These are phyloP conservation scores for Alaudala cheleensis DNA, from an alignment of 2,113 vertebrate genomes.

Conservation along the genomic window DNA sequence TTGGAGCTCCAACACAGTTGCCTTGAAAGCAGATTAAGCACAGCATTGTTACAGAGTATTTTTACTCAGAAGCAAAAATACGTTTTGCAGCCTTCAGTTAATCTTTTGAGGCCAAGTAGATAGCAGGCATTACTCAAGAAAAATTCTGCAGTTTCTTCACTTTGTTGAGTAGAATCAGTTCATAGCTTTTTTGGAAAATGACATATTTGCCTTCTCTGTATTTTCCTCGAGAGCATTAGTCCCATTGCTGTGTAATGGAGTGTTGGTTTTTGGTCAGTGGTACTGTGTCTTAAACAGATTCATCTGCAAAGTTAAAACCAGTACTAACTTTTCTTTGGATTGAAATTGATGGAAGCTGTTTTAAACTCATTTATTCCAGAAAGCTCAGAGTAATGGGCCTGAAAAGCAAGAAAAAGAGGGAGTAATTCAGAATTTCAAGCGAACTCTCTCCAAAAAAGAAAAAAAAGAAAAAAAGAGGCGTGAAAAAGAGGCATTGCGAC, in stretches of 20 bases:
- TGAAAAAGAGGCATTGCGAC: conserved; percentile 86
- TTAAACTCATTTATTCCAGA: conserved; percentile 75
- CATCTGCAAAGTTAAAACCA: neutral
- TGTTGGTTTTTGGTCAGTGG: neutral
- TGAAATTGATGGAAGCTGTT: neutral
- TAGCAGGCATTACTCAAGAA: neutral
- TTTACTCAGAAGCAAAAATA: neutral
- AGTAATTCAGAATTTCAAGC: conserved; percentile 97
- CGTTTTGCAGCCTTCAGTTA: neutral
- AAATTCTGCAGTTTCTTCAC: neutral
- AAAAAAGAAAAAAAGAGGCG: conserved; percentile 90
- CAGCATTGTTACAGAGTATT: neutral
- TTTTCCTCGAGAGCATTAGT: neutral
- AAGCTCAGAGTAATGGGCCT: conserved; percentile 93
- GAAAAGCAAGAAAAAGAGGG: conserved; percentile 96
- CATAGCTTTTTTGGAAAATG: neutral
- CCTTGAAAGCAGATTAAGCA: neutral
- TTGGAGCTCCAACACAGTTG: neutral
- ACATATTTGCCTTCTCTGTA: neutral
- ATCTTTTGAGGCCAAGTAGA: neutral
- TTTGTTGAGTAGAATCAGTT: neutral
- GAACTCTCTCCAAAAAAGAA: conserved; percentile 97
- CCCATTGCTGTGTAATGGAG: neutral
- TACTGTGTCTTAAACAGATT: neutral
- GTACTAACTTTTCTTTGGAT: neutral